These are phyloP conservation scores for Platichthys stellatus DNA, from an alignment of 2,113 vertebrate genomes.

Conservation along the genomic window DNA sequence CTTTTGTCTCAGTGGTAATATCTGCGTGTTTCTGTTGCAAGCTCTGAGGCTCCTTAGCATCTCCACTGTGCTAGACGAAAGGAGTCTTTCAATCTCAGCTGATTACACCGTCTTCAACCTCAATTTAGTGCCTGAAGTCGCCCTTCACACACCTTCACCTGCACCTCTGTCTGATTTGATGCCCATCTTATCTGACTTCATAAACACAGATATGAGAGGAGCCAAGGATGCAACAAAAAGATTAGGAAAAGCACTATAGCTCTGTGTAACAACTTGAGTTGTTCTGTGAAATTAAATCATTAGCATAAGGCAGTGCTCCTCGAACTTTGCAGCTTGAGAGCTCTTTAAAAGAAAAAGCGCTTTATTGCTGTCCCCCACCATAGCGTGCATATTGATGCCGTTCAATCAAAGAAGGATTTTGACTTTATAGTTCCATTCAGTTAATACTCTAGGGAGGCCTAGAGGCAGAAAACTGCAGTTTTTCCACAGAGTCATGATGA, in stretches of 20 bases:
- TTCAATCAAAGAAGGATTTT: constrained; percentile 44
- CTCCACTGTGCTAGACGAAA: constrained; percentile 23
- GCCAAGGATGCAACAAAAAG: neutral
- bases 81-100: constrained; percentile 2
- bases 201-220: neutral
- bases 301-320: constrained; percentile 22
- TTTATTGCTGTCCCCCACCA: constrained; percentile 10
- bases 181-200: neutral
- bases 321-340: constrained; percentile 35
- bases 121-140: constrained; percentile 22
- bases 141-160: neutral
- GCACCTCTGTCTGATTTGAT: neutral
- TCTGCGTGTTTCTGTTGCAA: neutral
- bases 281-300: constrained; percentile 17
- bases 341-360: constrained; percentile 33
- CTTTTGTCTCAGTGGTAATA: neutral
- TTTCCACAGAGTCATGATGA: constrained; percentile 25
- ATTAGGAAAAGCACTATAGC: neutral
- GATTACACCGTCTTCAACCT: neutral
- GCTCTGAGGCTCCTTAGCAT: constrained; percentile 7
- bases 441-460: constrained; percentile 39
- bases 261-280: constrained; percentile 10
- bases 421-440: constrained; percentile 44
- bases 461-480: constrained; percentile 41
- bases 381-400: constrained; percentile 36